Evolutionary conservation across 2,888 invertebrate species (phyloP).

Genomic region (Ectemnius cavifrons): DNA sequence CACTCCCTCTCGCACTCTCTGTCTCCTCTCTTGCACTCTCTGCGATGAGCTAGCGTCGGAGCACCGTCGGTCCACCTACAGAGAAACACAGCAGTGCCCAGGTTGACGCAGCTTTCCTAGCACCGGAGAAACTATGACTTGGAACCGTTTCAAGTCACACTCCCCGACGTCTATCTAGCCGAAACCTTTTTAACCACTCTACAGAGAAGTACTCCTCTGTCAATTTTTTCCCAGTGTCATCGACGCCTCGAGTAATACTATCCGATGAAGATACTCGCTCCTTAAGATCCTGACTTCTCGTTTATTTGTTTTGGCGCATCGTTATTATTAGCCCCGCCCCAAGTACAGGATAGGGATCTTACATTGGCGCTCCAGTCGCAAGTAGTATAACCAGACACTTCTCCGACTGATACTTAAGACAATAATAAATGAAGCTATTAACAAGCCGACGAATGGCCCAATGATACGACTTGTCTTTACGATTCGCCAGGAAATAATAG

Average conservation of each 20-base stretch:
- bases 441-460: neutral
- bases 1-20: constrained; percentile 5
- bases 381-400: neutral
- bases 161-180: constrained; percentile 25
- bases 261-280: constrained; percentile 23
- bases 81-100: constrained; percentile 1
- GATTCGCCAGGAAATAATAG: neutral
- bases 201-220: constrained; percentile 16
- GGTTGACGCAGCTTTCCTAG: constrained; percentile 3
- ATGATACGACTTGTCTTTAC: neutral
- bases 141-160: constrained; percentile 17
- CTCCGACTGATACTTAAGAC: neutral
- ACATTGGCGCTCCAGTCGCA: neutral
- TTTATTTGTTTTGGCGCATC: neutral
- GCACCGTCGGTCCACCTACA: constrained; percentile 14
- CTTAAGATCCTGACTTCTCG: neutral
- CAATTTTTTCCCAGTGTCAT: constrained; percentile 31
- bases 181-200: constrained; percentile 45
- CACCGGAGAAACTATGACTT: constrained; percentile 9
- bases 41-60: constrained; percentile 12
- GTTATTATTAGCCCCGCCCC: neutral
- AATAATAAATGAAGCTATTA: neutral
- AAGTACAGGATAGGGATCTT: neutral
- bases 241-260: constrained; percentile 23
- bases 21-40: constrained; percentile 6